These are phyloP conservation scores for Colistium nudipinnis DNA, from an alignment of 2,113 vertebrate genomes.

Conservation along the genomic window DNA sequence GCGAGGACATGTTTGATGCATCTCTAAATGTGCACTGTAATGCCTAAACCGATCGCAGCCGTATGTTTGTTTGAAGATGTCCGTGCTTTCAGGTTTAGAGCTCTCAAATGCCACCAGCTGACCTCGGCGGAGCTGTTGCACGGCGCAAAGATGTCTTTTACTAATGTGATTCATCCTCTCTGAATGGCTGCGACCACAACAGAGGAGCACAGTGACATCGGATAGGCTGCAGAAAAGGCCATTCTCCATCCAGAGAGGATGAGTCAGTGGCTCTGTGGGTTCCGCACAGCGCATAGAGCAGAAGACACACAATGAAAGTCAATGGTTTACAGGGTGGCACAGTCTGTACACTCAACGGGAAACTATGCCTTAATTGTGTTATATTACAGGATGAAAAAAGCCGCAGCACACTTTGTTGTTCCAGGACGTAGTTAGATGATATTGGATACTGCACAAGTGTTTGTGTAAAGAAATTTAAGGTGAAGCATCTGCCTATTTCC, in stretches of 20 bases:
- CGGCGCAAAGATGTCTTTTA: conserved; percentile 66
- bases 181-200: conserved; percentile 73
- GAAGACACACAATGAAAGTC: conserved; percentile 56
- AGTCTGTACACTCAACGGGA: conserved; percentile 53
- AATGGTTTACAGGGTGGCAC: conserved; percentile 51
- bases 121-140: conserved; percentile 55
- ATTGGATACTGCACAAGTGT: conserved; percentile 12
- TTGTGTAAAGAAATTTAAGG: background rate
- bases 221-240: conserved; percentile 73
- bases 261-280: conserved; percentile 63
- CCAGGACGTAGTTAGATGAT: conserved; percentile 25
- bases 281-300: conserved; percentile 59
- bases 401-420: conserved; percentile 37
- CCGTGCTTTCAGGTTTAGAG: conserved; percentile 46
- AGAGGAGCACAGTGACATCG: conserved; percentile 67
- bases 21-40: conserved; percentile 4
- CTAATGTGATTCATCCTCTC: conserved; percentile 75
- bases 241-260: conserved; percentile 63
- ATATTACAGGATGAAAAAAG: conserved; percentile 23
- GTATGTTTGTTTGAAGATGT: conserved; percentile 54
- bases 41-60: conserved; percentile 11
- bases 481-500: background rate
- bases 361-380: conserved; percentile 47
- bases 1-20: conserved; percentile 3
- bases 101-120: conserved; percentile 64